Percentiles rank a stretch among this genome's conserved stretches.
Evolutionary conservation across 2,888 invertebrate genomes (phyloP).

Genomic region (Rhabditoides inermis): DNA sequence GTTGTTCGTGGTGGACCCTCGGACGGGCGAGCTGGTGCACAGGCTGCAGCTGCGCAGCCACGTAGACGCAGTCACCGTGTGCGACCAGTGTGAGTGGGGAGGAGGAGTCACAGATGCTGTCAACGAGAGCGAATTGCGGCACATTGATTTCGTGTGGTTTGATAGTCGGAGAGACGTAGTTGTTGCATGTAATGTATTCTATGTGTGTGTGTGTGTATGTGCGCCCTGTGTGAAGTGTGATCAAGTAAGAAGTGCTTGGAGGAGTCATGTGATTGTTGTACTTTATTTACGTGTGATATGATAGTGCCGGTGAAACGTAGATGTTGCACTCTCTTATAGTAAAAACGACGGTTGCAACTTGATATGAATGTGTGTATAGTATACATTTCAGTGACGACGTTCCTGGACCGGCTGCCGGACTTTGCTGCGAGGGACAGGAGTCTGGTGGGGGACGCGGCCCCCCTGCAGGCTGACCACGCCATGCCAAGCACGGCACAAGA

Average conservation of each 20-base stretch:
- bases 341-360: not conserved
- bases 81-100: conserved; percentile 25
- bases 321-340: not conserved
- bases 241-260: too few species aligned
- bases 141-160: too few species aligned
- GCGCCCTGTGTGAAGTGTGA: too few species aligned
- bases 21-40: conserved; percentile 32
- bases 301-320: too few species aligned
- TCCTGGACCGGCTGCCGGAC: conserved; percentile 32
- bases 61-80: conserved; percentile 25
- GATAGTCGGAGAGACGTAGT: too few species aligned
- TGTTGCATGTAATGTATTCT: too few species aligned
- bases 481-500: conserved; percentile 4
- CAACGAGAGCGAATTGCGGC: too few species aligned
- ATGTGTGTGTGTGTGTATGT: too few species aligned
- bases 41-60: conserved; percentile 10
- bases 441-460: conserved; percentile 4
- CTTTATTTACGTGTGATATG: too few species aligned
- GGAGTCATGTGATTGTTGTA: too few species aligned
- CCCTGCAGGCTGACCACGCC: not conserved
- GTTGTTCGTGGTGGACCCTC: conserved; percentile 37
- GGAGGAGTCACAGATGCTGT: too few species aligned
- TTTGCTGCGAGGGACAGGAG: conserved; percentile 25
- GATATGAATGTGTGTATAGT: not conserved
- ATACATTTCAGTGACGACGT: conserved; percentile 26